Evolutionary conservation across 2,888 invertebrate genomes (phyloP).

Genomic region (Phrixothrix hirtus): DNA sequence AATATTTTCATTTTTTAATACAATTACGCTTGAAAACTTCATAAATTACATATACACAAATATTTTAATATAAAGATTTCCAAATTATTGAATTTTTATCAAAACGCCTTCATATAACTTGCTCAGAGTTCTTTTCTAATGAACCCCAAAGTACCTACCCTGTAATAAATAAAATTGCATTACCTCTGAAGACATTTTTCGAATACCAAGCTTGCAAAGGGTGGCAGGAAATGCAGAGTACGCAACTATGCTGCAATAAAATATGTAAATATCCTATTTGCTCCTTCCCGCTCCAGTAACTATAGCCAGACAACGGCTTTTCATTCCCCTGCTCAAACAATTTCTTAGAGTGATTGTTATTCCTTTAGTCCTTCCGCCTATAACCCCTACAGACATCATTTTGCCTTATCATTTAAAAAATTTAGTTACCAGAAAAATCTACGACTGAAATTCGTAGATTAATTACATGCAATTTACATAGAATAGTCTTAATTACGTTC

Average conservation of each 20-base stretch:
- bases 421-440: slow-evolving; percentile 36
- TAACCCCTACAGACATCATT: slow-evolving; percentile 39
- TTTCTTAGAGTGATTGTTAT: slow-evolving; percentile 39
- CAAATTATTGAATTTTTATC: too few relatives aligned
- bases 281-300: slow-evolving; percentile 44
- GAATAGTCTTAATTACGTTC: slow-evolving; percentile 43
- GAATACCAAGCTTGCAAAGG: slow-evolving; percentile 40
- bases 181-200: slow-evolving; percentile 37
- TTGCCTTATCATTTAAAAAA: slow-evolving; percentile 36
- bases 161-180: slow-evolving; percentile 42
- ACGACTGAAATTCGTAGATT: slow-evolving; percentile 38
- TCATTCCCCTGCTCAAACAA: slow-evolving; percentile 39
- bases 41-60: too few relatives aligned
- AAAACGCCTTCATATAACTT: too few relatives aligned
- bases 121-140: slow-evolving; percentile 17
- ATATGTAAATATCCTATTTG: slow-evolving; percentile 50
- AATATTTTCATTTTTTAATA: too few relatives aligned
- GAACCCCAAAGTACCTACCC: slow-evolving; percentile 21
- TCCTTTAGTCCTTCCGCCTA: slow-evolving; percentile 38
- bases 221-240: slow-evolving; percentile 38
- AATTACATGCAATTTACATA: slow-evolving; percentile 47
- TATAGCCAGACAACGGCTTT: slow-evolving; percentile 40
- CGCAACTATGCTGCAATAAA: slow-evolving; percentile 46
- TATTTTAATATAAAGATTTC: too few relatives aligned
- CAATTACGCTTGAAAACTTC: too few relatives aligned